A percentile compares a stretch with the other conserved stretches of the same genome.
Evolutionary conservation across 2,888 invertebrate species (phyloP).

Genomic region (Drosophila hamatofila): DNA sequence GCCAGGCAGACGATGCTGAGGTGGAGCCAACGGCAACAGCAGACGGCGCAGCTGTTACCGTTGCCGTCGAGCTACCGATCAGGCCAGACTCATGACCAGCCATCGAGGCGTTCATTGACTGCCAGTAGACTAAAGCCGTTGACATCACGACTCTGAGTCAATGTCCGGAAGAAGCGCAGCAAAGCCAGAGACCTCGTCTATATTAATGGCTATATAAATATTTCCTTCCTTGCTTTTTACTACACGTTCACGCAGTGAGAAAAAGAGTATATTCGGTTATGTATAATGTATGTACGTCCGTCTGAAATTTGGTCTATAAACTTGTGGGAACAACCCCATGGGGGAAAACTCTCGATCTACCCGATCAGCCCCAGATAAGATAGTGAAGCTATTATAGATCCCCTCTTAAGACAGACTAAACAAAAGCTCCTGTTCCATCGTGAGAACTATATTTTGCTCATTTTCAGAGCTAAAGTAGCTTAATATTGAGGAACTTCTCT

Average conservation of each 20-base stretch:
- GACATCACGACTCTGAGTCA: constrained; percentile 54
- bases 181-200: constrained; percentile 6
- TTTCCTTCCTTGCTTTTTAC: neutral
- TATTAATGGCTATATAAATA: constrained; percentile 35
- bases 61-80: constrained; percentile 7
- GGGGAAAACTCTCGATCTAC: too few relatives aligned
- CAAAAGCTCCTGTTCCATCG: too few relatives aligned
- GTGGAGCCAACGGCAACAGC: constrained; percentile 8
- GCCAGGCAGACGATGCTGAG: constrained; percentile 19
- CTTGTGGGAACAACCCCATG: too few relatives aligned
- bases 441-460: too few relatives aligned
- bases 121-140: constrained; percentile 71
- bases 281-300: neutral
- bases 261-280: neutral
- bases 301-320: neutral
- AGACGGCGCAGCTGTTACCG: constrained; percentile 9
- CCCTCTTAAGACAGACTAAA: too few relatives aligned
- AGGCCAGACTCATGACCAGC: constrained; percentile 25
- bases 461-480: too few relatives aligned
- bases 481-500: too few relatives aligned
- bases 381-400: too few relatives aligned
- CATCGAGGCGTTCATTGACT: constrained; percentile 60
- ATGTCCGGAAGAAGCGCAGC: constrained; percentile 10
- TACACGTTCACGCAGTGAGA: neutral
- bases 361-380: too few relatives aligned